phyloP scores from a whole-genome alignment of 2,888 invertebrate species.

The Drosophila formosana region DNA sequence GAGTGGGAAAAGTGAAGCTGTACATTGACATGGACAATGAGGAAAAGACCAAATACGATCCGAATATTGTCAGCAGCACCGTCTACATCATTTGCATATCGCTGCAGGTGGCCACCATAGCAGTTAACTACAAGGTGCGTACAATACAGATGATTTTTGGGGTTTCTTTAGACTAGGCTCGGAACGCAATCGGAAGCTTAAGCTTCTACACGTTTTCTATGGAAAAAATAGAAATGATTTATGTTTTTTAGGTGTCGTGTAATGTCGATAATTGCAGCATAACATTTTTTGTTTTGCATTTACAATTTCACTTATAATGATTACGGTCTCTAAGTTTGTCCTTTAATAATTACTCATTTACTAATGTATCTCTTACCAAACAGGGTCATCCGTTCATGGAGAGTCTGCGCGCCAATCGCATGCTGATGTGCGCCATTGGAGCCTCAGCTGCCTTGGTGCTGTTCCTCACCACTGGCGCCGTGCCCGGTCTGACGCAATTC shows the following conservation, averaged over 20 bases:
- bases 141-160: neutral
- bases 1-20: slow-evolving; percentile 87
- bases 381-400: slow-evolving; percentile 99
- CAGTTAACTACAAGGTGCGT: slow-evolving; percentile 97
- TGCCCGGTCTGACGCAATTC: slow-evolving; percentile 94
- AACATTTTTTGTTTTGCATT: too few species aligned
- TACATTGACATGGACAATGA: slow-evolving; percentile 88
- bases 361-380: slow-evolving; percentile 85
- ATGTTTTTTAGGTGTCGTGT: too few species aligned
- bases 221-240: too few species aligned
- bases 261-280: too few species aligned
- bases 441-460: slow-evolving; percentile 93
- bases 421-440: slow-evolving; percentile 95
- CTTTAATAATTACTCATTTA: neutral
- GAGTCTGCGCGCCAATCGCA: slow-evolving; percentile 95
- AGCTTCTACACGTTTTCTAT: too few species aligned
- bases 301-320: too few species aligned
- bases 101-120: slow-evolving; percentile 98
- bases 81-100: slow-evolving; percentile 99
- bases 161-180: too few species aligned
- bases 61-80: slow-evolving; percentile 98
- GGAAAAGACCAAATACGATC: slow-evolving; percentile 94
- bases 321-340: too few species aligned
- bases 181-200: too few species aligned
- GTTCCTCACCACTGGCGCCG: slow-evolving; percentile 92